Conservation (phyloP, 2,888 invertebrate species). For the Laspeyria flexula region DNA sequence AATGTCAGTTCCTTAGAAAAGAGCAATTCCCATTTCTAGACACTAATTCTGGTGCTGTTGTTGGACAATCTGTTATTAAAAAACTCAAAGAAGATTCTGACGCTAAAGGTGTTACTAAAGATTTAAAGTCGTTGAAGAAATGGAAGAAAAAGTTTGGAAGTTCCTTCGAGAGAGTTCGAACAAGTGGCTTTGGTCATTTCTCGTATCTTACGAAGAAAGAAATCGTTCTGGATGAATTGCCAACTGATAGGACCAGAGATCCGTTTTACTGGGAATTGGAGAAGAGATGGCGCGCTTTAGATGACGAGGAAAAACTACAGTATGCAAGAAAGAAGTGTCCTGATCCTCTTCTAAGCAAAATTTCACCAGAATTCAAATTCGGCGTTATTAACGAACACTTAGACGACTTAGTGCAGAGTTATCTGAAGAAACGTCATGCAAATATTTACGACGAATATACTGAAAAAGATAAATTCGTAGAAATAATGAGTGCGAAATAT, state of each 20-base stretch:
- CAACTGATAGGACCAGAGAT: slow-evolving; percentile 85
- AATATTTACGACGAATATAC: slow-evolving; percentile 60
- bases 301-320: slow-evolving; percentile 85
- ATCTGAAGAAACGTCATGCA: slow-evolving; percentile 77
- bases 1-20: slow-evolving; percentile 92
- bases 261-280: slow-evolving; percentile 87
- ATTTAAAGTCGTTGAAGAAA: slow-evolving; percentile 85
- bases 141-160: slow-evolving; percentile 87
- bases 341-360: slow-evolving; percentile 90
- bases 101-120: slow-evolving; percentile 79
- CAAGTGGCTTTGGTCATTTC: slow-evolving; percentile 87
- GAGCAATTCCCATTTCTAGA: slow-evolving; percentile 92
- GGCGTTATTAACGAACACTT: slow-evolving; percentile 95
- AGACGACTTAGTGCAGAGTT: slow-evolving; percentile 88
- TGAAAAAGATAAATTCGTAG: slow-evolving; percentile 84
- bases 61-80: slow-evolving; percentile 85
- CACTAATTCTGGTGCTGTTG: slow-evolving; percentile 90
- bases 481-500: slow-evolving; percentile 91
- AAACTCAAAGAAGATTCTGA: slow-evolving; percentile 86
- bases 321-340: slow-evolving; percentile 87
- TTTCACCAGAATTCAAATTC: slow-evolving; percentile 91
- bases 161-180: slow-evolving; percentile 72
- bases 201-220: slow-evolving; percentile 81
- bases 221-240: slow-evolving; percentile 73
- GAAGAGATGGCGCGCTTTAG: slow-evolving; percentile 88